A percentile compares a stretch with the other conserved stretches of the same genome.
Conservation (phyloP, 2,888 invertebrate species). For the Aphrophora alni region DNA sequence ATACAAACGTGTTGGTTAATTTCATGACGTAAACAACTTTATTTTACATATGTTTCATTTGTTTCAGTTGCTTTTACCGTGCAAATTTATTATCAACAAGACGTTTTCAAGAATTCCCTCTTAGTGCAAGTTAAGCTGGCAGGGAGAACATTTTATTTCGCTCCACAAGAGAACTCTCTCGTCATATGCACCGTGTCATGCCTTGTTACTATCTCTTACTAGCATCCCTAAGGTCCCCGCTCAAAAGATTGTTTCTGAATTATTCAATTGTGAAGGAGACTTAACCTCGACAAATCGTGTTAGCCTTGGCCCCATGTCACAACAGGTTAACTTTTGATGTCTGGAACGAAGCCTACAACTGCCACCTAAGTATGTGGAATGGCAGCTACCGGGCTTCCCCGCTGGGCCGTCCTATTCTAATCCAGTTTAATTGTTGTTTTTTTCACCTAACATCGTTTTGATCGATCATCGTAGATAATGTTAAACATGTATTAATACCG, state of each 20-base stretch:
- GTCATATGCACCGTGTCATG: neutral
- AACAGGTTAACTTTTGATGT: slow-evolving; percentile 1
- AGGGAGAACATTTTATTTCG: neutral
- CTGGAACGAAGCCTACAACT: neutral
- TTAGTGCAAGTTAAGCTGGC: neutral
- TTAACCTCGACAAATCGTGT: neutral
- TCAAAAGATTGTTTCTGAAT: slow-evolving; percentile 2
- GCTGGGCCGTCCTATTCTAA: neutral
- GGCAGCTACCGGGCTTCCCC: neutral
- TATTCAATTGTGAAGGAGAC: slow-evolving; percentile 4
- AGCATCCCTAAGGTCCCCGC: neutral
- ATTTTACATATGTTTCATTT: too few species aligned
- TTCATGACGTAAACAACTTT: too few species aligned
- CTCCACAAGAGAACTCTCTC: neutral
- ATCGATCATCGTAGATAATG: too few species aligned
- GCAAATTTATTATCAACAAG: too few species aligned
- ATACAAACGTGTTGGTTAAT: too few species aligned
- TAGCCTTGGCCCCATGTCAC: neutral
- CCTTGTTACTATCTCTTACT: neutral
- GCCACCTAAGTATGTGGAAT: neutral
- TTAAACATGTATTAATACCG: too few species aligned
- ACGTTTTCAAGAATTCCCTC: neutral
- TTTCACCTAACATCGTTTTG: too few species aligned
- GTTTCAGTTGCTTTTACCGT: too few species aligned
- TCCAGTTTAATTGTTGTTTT: neutral